These are phyloP conservation scores for Aradophagus sp. DNA, from an alignment of 1,140 invertebrate species.

Conservation along the genomic window DNA sequence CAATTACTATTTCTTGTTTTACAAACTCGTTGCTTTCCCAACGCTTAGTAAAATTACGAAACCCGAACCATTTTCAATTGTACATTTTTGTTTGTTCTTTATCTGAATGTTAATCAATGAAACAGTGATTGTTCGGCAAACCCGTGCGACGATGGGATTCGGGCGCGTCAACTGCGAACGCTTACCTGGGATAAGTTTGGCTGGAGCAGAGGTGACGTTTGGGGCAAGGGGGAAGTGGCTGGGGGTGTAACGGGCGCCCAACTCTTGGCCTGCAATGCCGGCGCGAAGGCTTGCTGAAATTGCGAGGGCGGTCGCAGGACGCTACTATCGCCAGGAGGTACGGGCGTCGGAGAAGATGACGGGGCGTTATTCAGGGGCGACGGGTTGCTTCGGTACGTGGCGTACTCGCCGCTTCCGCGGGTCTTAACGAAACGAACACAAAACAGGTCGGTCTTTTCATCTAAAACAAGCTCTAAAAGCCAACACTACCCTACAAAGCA, in stretches of 20 bases:
- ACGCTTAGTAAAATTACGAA: too few species aligned
- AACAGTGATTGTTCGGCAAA: too few species aligned
- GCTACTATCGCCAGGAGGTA: slow-evolving; percentile 63
- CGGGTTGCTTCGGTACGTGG: slow-evolving; percentile 67
- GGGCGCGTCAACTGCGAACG: too few species aligned
- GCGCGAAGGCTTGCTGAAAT: slow-evolving; percentile 59
- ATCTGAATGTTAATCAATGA: too few species aligned
- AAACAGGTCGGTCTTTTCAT: slow-evolving; percentile 31
- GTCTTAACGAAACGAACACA: slow-evolving; percentile 63
- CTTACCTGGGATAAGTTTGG: slow-evolving; percentile 58
- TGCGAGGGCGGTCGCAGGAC: slow-evolving; percentile 66
- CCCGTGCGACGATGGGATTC: too few species aligned
- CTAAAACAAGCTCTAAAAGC: slow-evolving; percentile 15
- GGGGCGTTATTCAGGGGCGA: slow-evolving; percentile 56
- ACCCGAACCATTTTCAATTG: too few species aligned
- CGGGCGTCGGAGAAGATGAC: slow-evolving; percentile 61
- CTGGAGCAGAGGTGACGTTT: slow-evolving; percentile 63
- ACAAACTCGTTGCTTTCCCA: too few species aligned
- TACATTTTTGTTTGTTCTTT: too few species aligned
- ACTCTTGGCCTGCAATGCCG: slow-evolving; percentile 48
- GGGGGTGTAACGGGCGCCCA: slow-evolving; percentile 69
- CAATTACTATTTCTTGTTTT: too few species aligned
- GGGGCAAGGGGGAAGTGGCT: slow-evolving; percentile 72
- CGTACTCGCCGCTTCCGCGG: slow-evolving; percentile 67
- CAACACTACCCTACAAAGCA: too few species aligned